Evolutionary conservation across 2,113 vertebrate genomes (phyloP).

Genomic region (Lycaon pictus): DNA sequence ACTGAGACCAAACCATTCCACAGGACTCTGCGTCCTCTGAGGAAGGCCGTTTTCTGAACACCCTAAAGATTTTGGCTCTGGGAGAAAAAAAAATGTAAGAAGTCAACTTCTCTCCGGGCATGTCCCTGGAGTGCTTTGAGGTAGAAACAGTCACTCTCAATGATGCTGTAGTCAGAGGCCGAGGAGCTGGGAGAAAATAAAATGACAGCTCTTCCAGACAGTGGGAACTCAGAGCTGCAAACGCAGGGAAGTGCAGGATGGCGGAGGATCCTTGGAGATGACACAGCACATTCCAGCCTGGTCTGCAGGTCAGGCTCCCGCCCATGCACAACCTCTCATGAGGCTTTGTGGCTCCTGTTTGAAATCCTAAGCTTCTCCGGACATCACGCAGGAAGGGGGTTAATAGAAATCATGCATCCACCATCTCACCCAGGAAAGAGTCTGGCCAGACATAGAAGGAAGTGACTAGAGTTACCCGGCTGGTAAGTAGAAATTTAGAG

Average conservation of each 20-base stretch:
- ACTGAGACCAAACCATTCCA: not conserved
- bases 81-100: not conserved
- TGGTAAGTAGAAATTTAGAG: not conserved
- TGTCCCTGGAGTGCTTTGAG: not conserved
- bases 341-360: not conserved
- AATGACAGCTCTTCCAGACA: not conserved
- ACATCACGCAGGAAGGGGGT: not conserved
- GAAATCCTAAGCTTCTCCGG: not conserved
- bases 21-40: accelerated
- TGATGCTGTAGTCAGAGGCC: not conserved
- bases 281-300: no score
- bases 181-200: not conserved
- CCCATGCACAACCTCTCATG: accelerated
- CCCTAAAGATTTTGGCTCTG: not conserved
- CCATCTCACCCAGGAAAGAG: not conserved
- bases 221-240: not conserved
- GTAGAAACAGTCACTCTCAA: not conserved
- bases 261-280: not conserved
- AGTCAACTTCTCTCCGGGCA: not conserved
- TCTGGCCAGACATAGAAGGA: not conserved
- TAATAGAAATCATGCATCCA: accelerated
- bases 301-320: not conserved
- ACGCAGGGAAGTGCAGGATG: accelerated
- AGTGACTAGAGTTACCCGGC: not conserved
- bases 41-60: not conserved